A percentile compares a stretch with the other conserved stretches of the same genome.
These are phyloP conservation scores for Archaeoteleia sp. DNA, from an alignment of 2,888 invertebrate genomes.

Conservation along the genomic window DNA sequence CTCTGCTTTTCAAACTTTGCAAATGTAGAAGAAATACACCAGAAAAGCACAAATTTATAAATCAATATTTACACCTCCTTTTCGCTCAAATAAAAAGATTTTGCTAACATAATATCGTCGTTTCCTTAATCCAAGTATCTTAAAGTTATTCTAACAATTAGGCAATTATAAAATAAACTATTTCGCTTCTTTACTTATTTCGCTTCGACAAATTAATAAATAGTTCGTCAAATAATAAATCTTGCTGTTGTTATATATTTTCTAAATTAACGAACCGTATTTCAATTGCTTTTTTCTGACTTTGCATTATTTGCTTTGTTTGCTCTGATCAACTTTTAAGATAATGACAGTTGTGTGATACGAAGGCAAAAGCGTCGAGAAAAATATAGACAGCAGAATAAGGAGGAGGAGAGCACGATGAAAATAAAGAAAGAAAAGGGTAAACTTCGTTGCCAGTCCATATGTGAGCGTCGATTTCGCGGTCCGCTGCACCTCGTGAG, in stretches of 20 bases:
- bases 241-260: no score
- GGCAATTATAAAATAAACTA: no score
- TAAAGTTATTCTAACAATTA: no score
- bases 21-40: slow-evolving; percentile 35
- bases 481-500: slow-evolving; percentile 74
- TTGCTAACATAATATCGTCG: no score
- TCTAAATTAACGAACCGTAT: no score
- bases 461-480: slow-evolving; percentile 75
- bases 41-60: slow-evolving; percentile 32
- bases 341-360: slow-evolving; percentile 34
- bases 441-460: slow-evolving; percentile 66
- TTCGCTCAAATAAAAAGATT: no score
- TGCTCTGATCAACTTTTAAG: slow-evolving; percentile 9
- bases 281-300: no score
- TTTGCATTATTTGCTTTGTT: no score
- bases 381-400: slow-evolving; percentile 35
- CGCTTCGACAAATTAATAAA: no score
- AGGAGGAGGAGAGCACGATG: slow-evolving; percentile 50
- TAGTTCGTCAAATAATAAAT: no score
- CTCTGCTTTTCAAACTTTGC: slow-evolving; percentile 48
- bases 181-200: no score
- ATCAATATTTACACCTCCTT: slow-evolving; percentile 29
- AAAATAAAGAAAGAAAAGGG: slow-evolving; percentile 33
- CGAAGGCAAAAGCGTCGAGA: slow-evolving; percentile 39
- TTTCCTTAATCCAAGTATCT: no score